Conservation (phyloP, 1,140 invertebrate species). For the Contarinia nasturtii region DNA sequence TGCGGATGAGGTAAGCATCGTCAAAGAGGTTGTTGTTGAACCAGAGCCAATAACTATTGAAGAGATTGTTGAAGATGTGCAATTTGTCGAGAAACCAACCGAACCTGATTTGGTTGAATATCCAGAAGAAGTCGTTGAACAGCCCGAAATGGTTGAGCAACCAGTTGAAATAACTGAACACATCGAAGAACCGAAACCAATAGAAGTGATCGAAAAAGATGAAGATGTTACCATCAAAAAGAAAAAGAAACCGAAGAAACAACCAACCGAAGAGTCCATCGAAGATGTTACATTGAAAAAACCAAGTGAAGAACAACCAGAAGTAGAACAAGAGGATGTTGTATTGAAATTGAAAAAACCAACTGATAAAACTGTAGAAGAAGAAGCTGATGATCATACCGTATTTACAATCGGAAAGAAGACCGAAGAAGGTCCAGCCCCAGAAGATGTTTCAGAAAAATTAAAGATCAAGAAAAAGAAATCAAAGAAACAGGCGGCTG, state of each 20-base stretch:
- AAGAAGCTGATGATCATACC: too few relatives aligned
- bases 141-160: neutral
- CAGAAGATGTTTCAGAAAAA: neutral
- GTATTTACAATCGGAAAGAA: neutral
- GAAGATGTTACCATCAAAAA: constrained; percentile 5
- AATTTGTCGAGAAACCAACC: constrained; percentile 28
- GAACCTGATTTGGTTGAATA: constrained; percentile 7
- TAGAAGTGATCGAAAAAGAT: constrained; percentile 7
- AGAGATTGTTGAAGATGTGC: constrained; percentile 23
- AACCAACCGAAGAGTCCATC: constrained; percentile 7
- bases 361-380: constrained; percentile 6
- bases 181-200: constrained; percentile 4
- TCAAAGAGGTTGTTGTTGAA: constrained; percentile 15
- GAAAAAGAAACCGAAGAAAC: constrained; percentile 9
- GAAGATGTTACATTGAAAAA: constrained; percentile 11
- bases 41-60: constrained; percentile 15
- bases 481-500: constrained; percentile 3
- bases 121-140: constrained; percentile 7
- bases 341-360: constrained; percentile 13
- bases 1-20: constrained; percentile 11
- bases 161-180: constrained; percentile 10
- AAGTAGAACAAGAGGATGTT: neutral
- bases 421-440: neutral
- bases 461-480: neutral
- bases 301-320: constrained; percentile 3